A percentile compares a stretch with the other conserved stretches of the same genome.
Evolutionary conservation across 2,113 vertebrate species (phyloP).

Genomic region (Dipodomys spectabilis): DNA sequence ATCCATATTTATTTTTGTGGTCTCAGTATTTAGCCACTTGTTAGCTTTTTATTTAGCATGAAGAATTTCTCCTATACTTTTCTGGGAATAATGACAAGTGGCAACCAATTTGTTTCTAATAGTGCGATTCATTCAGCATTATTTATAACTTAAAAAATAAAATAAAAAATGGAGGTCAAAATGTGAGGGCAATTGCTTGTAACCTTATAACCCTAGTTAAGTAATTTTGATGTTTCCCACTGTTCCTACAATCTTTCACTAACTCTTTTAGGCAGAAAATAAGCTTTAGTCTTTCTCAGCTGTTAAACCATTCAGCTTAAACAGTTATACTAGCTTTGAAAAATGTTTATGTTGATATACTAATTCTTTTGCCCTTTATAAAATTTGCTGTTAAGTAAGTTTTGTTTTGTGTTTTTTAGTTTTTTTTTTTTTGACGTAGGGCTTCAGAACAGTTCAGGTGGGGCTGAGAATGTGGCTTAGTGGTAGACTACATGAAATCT

Average conservation of each 20-base stretch:
- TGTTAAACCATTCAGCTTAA: not conserved
- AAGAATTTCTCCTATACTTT: slow-evolving; percentile 20
- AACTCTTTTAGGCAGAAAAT: not conserved
- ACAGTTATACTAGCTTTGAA: not conserved
- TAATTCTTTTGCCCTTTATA: not conserved
- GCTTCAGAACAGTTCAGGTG: too few relatives aligned
- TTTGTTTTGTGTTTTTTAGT: not conserved
- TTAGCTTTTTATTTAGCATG: not conserved
- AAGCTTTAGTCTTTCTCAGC: not conserved
- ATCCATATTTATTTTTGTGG: slow-evolving; percentile 8
- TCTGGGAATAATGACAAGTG: slow-evolving; percentile 4
- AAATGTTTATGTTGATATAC: not conserved
- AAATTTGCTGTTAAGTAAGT: not conserved
- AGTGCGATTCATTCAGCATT: slow-evolving; percentile 24
- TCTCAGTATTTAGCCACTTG: slow-evolving; percentile 16
- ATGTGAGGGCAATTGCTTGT: not conserved
- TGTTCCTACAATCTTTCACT: not conserved
- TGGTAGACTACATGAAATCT: too few relatives aligned
- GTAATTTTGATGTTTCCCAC: not conserved
- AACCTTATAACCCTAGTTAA: not conserved
- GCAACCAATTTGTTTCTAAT: slow-evolving; percentile 26
- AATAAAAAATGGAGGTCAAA: not conserved
- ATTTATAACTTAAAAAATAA: not conserved
- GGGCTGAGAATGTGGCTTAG: too few relatives aligned
- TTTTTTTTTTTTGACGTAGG: not conserved